phyloP scores from a whole-genome alignment of 1,140 invertebrate species.

The Mercenaria mercenaria region DNA sequence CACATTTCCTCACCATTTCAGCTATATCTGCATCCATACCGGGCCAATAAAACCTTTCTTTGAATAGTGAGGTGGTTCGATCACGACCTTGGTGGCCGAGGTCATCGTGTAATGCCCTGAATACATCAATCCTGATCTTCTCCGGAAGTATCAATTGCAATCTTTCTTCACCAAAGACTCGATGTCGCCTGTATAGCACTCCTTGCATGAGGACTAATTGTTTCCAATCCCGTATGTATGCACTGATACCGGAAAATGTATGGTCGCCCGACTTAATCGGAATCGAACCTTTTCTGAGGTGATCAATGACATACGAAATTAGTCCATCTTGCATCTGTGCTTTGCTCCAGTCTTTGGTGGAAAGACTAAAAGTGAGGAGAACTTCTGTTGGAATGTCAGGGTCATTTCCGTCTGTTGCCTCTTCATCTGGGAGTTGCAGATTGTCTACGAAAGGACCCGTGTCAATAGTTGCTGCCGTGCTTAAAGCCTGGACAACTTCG shows the following conservation, averaged over 20 bases:
- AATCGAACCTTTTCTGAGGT: neutral
- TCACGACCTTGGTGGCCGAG: slow-evolving; percentile 49
- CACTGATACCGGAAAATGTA: neutral
- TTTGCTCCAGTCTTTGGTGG: neutral
- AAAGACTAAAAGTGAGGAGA: neutral
- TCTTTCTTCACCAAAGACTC: neutral
- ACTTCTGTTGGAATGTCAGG: neutral
- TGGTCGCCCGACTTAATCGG: too few species aligned
- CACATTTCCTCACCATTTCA: neutral
- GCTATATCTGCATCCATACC: slow-evolving; percentile 5
- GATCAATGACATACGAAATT: neutral
- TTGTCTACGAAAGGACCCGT: neutral
- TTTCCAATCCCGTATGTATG: neutral
- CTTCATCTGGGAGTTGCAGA: too few species aligned
- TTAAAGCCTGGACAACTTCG: too few species aligned
- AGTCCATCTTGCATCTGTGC: neutral
- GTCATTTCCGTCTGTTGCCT: neutral
- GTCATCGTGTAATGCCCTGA: slow-evolving; percentile 37
- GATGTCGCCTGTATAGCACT: neutral
- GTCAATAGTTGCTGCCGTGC: neutral
- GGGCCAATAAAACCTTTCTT: slow-evolving; percentile 59
- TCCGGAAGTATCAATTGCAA: slow-evolving; percentile 26
- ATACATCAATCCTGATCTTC: neutral
- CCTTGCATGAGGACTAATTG: neutral
- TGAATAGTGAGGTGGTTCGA: slow-evolving; percentile 14